Base-by-base conservation (phyloP, 2,113 vertebrate species). In the Bungarus multicinctus region DNA sequence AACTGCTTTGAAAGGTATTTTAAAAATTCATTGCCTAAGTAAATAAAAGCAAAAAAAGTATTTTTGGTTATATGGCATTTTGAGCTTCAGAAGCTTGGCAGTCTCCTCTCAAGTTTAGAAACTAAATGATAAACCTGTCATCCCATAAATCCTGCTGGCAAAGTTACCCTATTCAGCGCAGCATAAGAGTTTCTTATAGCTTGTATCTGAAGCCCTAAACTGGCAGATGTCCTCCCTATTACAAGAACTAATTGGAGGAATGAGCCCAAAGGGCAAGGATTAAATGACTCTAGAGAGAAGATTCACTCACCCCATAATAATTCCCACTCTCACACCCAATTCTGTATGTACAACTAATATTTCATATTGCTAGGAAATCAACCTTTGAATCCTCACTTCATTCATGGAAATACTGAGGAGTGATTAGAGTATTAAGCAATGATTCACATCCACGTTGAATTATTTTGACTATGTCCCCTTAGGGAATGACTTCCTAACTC, bases 191-290 rank as follows among this genome's bases (percentile, higher is more conserved):
- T 89, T 60, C 34, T 89, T 20, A 20, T 6, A 54, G 45, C 16
- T 57, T 94, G 54, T 47, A 64, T 50, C 90, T 55, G 57, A 45
- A 6, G 27, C 90, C 74, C 69, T n/a, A 58, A 90, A 34, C 39
- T 34, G 55, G 74, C 88, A 87, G 88, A 69, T 94, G 93, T 47
- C 90, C 20, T 89, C 57, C 27, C 20, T 86, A 85, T 45, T 60
- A 86, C 27, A 43, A 57, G n/a, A 16, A 25, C 90, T 93, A 89
- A 91, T 30, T 89, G 93, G 90, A 52, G 89, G 88, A 20, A n/a
- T 5, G 18, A 89, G 55, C 93, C 54, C 22, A 64, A 93, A 89
- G 90, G 90, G 90, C 90, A 47, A 85, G 86, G 30, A 6, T 54
- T 57, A 89, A 93, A 57, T 4, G 27, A 58, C 58, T n/a, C 25